Evolutionary conservation across 2,113 vertebrate genomes (phyloP), one percentile per base, ranked within the genome.

Genomic region (Acrocephalus kingi): DNA sequence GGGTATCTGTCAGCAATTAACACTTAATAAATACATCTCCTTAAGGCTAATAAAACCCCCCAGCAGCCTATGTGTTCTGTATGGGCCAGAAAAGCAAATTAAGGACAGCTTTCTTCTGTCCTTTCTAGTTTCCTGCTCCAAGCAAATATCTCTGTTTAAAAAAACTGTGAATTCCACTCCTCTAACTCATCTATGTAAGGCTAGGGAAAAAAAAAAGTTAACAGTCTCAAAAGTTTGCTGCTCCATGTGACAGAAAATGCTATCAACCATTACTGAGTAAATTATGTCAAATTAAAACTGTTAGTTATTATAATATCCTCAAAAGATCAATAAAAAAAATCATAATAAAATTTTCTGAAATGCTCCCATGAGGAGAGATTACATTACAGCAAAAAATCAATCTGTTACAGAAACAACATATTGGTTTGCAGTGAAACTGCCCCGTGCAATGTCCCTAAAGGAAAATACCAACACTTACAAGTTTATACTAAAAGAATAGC

Each of bases 371-470:
- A 98, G 98, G 27, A 98, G 97, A 69, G 95, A 98, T 98, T 98
- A 98, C 43, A 98, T 98, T 92, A 98, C 97, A 11, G 98, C 97
- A 11, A 98, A 98, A 98, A 12, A 98, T 98, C 64, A 98, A 64
- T 98, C 97, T 13, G 98, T 97, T 91, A 98, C 97, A 33, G 98
- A 77, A 15, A 98, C 97, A 4, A 98, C 97, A 96, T 77, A 95
- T 49, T 97, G 94, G 91, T 98, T 98, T 98, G 72, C 98, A 98
- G 33, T 21, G 12, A 49, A 92, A 82, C 33, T 75, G 30, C 7
- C 58, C 48, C 41, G 30, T 56, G 30, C 22, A 59, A 30, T 31
- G 54, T 33, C 17, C 27, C 17, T 46, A 18, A 20, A 67, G 45
- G 39, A 37, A 78, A 87, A 67, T 22, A 41, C 5, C 59, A 88